Evolutionary conservation across 2,888 invertebrate species (phyloP), one percentile per base, ranked within the genome.

Genomic region (Rhogogaster chlorosoma): DNA sequence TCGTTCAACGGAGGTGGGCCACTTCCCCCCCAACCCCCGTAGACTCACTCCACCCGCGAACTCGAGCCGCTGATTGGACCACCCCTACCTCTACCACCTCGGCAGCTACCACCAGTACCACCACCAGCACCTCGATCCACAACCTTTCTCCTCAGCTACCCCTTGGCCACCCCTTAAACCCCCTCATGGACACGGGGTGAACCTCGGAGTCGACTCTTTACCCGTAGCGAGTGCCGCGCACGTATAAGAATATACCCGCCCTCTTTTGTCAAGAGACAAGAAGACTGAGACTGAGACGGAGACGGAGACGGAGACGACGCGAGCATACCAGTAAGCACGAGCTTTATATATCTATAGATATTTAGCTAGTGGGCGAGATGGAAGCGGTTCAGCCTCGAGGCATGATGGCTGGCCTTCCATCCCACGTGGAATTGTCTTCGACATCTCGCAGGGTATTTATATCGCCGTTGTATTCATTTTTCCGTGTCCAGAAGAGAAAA

Each of bases 21-120:
- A 88, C 89, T 49, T 89, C 91, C 89, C 92, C 92, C 91, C 91
- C 90, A 91, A 91, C 92, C 91, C 89, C 89, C 90, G 89, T 89
- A 89, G 9, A 36, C 78, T 89, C 89, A 87, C 89, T 45, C 64
- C 80, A 38, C 26, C 67, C 67, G 45, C 42, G 18, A 29, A n/a
- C 36, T 64, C 82, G 82, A 64, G 90, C 87, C 91, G 91, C 92
- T 92, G 92, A 93, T 93, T 93, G 93, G 93, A 92, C 92, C 91
- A 84, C 86, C 87, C 86, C 88, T 87, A 87, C 86, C 83, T 70
- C 83, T 64, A 71, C 83, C 85, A 70, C 82, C 42, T 53, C 61
- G n/a, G 45, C 49, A 53, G 42, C 78, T 78, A 70, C 77, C 32
- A 73, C 77, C 70, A 70, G 70, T 67, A 67, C 67, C 71, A 70